Evolutionary conservation across 2,888 invertebrate genomes (phyloP).

Genomic region (Vandiemenella viatica): DNA sequence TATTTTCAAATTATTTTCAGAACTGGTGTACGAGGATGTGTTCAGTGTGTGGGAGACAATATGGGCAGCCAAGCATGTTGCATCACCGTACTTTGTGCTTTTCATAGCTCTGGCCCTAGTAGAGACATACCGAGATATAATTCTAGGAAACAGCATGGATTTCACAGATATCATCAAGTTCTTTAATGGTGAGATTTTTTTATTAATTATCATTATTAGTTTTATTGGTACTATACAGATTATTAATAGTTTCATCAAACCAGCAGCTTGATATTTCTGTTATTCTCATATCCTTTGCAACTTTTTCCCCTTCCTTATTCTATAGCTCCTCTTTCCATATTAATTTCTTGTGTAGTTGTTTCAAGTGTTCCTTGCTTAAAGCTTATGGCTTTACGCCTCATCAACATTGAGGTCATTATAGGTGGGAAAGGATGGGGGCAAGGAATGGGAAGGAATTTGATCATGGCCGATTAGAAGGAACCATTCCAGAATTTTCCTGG

Average conservation of each 20-base stretch:
- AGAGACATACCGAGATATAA: constrained; percentile 86
- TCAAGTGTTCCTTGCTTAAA: too few species aligned
- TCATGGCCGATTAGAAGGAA: too few species aligned
- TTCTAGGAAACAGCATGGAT: constrained; percentile 90
- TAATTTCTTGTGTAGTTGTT: too few species aligned
- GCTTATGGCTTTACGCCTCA: too few species aligned
- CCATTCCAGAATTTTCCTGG: too few species aligned
- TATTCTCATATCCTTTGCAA: too few species aligned
- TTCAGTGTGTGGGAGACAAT: constrained; percentile 90
- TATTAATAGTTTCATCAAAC: not conserved
- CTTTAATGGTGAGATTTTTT: constrained; percentile 76
- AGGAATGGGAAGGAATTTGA: too few species aligned
- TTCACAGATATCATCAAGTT: constrained; percentile 97
- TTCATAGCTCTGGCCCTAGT: constrained; percentile 85
- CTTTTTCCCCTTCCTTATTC: too few species aligned
- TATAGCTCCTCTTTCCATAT: too few species aligned
- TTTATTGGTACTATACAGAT: not conserved
- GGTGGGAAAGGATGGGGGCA: too few species aligned
- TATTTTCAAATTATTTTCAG: constrained; percentile 30
- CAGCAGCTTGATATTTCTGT: not conserved
- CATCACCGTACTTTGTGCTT: constrained; percentile 79
- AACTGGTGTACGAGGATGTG: constrained; percentile 82
- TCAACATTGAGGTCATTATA: too few species aligned
- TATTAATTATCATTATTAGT: too few species aligned
- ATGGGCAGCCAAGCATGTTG: constrained; percentile 81